Evolutionary conservation across 2,113 vertebrate genomes (phyloP).

Genomic region (Hemicordylus capensis): DNA sequence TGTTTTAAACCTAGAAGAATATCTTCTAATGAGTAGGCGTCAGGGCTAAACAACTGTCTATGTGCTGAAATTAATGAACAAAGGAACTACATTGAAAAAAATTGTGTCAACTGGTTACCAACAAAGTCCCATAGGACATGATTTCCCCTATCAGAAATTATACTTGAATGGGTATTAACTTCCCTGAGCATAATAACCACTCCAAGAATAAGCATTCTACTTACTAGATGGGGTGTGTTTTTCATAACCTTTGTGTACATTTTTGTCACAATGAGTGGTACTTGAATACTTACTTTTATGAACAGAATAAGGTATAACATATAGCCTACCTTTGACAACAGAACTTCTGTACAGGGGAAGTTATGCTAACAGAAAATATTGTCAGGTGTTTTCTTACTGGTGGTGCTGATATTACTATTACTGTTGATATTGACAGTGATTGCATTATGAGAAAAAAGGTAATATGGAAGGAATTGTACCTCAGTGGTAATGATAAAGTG

Average conservation of each 20-base stretch:
- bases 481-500: too few relatives aligned
- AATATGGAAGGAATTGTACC: neutral
- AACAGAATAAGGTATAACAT: neutral
- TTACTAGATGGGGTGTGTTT: neutral
- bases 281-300: neutral
- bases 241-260: neutral
- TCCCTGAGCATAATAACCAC: too few relatives aligned
- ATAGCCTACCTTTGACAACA: neutral
- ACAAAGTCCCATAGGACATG: neutral
- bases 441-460: neutral
- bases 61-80: neutral
- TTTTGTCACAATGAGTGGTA: neutral
- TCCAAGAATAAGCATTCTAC: neutral
- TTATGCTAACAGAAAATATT: neutral
- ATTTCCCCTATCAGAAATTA: neutral
- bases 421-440: too few relatives aligned
- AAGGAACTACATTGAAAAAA: neutral
- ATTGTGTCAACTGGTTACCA: neutral
- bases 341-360: neutral
- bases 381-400: neutral
- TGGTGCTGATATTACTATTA: neutral
- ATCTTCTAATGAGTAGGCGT: neutral
- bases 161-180: neutral
- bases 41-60: neutral
- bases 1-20: slow-evolving; percentile 1